Evolutionary conservation across 2,113 vertebrate species (phyloP).

Genomic region (Notarius quadriscutis): DNA sequence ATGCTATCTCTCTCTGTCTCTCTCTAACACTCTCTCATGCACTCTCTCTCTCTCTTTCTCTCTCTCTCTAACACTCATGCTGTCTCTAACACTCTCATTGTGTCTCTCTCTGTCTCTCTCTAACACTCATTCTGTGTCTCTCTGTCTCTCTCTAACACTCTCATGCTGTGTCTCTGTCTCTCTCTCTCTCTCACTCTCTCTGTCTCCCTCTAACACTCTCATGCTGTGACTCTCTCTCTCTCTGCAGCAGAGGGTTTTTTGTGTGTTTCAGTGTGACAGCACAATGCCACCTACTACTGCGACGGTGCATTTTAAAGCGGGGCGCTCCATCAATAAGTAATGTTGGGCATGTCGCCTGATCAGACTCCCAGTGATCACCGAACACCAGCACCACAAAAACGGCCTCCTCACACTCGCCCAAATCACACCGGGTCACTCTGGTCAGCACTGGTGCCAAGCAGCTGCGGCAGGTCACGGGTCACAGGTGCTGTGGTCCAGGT

Average conservation of each 20-base stretch:
- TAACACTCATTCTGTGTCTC: too few relatives aligned
- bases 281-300: constrained; percentile 57
- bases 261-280: constrained; percentile 47
- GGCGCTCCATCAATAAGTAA: constrained; percentile 56
- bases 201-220: not conserved
- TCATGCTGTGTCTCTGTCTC: too few relatives aligned
- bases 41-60: too few relatives aligned
- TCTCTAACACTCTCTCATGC: too few relatives aligned
- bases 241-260: constrained; percentile 1
- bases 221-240: constrained; percentile 4
- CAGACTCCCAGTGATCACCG: constrained; percentile 37
- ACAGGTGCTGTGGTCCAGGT: constrained; percentile 13
- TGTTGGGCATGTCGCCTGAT: constrained; percentile 38
- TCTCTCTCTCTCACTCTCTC: not conserved
- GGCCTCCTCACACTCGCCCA: not conserved
- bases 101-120: too few relatives aligned
- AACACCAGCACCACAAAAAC: constrained; percentile 38
- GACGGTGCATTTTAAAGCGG: constrained; percentile 57
- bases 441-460: constrained; percentile 6
- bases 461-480: constrained; percentile 8
- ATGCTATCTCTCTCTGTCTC: too few relatives aligned
- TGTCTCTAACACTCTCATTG: too few relatives aligned
- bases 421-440: not conserved
- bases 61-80: too few relatives aligned
- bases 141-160: too few relatives aligned